Conservation (phyloP, 2,113 vertebrate genomes). For the Vicugna pacos region DNA sequence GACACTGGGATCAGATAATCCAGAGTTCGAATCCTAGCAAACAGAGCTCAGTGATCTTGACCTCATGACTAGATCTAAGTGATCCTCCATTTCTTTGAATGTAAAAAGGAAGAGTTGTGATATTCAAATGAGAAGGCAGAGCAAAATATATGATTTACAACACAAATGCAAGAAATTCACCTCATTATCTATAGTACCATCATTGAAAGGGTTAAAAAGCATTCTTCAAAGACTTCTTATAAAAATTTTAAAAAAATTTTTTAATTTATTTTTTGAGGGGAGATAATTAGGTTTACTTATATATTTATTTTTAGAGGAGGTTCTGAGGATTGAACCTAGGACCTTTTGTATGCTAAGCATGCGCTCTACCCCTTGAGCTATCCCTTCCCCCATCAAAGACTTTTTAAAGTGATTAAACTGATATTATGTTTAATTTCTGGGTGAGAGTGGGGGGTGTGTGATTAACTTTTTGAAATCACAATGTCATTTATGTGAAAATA, state of each 20-base stretch:
- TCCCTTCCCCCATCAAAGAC: no score
- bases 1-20: neutral
- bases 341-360: no score
- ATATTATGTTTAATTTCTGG: neutral
- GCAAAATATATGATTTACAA: neutral
- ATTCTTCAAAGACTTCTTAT: neutral
- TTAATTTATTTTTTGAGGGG: no score
- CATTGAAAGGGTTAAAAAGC: neutral
- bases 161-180: neutral
- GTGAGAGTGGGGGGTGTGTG: neutral
- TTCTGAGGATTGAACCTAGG: no score
- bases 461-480: constrained; percentile 33
- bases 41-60: neutral
- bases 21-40: neutral
- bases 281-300: no score
- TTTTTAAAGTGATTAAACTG: neutral
- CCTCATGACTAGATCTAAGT: neutral
- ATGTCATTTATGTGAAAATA: neutral
- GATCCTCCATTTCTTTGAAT: neutral
- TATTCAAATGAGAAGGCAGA: neutral
- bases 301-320: no score
- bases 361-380: no score
- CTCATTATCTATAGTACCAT: neutral
- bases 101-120: neutral
- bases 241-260: no score